Percentiles rank a stretch among this genome's conserved stretches.
phyloP scores from a whole-genome alignment of 2,888 invertebrate genomes.

The Philonicus albiceps region DNA sequence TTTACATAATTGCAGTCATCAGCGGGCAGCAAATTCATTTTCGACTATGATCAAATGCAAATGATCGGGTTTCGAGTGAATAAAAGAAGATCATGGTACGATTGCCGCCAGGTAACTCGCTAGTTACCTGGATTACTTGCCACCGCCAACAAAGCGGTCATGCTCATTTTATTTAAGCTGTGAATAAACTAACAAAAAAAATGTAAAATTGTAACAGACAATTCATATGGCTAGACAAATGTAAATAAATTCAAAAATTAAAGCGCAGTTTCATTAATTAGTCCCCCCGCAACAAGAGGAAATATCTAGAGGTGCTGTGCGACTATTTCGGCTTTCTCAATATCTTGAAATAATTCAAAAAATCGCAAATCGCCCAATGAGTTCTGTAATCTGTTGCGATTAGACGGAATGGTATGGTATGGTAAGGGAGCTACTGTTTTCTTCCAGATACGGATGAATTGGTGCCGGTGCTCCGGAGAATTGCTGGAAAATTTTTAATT shows the following conservation, averaged over 20 bases:
- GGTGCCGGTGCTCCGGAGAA: background rate
- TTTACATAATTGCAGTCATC: slow-evolving; percentile 37
- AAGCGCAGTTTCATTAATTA: slow-evolving; percentile 33
- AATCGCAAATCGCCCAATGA: background rate
- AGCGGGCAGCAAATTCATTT: slow-evolving; percentile 21
- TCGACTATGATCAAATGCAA: slow-evolving; percentile 32
- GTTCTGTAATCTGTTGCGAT: slow-evolving; percentile 12
- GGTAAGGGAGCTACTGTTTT: background rate
- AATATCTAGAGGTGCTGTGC: background rate
- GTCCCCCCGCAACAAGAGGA: background rate
- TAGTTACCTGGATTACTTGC: background rate
- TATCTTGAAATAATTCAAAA: background rate
- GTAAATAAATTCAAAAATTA: slow-evolving; percentile 35
- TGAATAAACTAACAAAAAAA: background rate
- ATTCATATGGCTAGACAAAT: background rate
- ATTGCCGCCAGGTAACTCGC: slow-evolving; percentile 22
- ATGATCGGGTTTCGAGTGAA: slow-evolving; percentile 27
- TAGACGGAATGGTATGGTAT: too few relatives aligned
- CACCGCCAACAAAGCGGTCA: background rate
- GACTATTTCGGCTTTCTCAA: slow-evolving; percentile 16
- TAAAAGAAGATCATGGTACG: background rate
- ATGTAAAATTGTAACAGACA: background rate
- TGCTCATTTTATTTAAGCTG: background rate
- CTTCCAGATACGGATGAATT: slow-evolving; percentile 15
- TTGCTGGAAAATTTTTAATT: slow-evolving; percentile 15